Percentiles rank a stretch among this genome's conserved stretches.
Evolutionary conservation across 2,888 invertebrate genomes (phyloP).

Genomic region (Melinaea menophilus): DNA sequence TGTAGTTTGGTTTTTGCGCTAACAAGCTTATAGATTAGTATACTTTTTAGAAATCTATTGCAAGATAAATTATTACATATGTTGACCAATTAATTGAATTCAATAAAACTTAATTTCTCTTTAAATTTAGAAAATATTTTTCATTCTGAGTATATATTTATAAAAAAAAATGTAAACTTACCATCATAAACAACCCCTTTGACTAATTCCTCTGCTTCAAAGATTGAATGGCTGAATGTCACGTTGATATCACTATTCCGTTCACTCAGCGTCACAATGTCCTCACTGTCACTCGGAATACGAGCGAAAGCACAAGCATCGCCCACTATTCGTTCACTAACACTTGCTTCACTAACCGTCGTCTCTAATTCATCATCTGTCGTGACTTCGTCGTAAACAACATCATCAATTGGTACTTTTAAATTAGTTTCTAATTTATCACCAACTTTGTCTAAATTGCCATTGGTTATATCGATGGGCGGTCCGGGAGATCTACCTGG

Average conservation of each 20-base stretch:
- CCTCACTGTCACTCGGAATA: conserved; percentile 64
- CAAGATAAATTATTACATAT: no score
- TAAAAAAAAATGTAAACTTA: conserved; percentile 46
- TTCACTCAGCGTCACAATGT: conserved; percentile 61
- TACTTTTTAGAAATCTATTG: no score
- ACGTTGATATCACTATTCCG: conserved; percentile 70
- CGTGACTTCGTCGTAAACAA: conserved; percentile 52
- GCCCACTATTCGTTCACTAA: conserved; percentile 45
- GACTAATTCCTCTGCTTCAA: conserved; percentile 71
- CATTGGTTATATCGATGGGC: conserved; percentile 45
- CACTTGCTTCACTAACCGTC: conserved; percentile 44
- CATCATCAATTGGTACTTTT: conserved; percentile 37
- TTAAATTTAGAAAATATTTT: no score
- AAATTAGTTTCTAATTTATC: conserved; percentile 34
- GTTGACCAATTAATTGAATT: no score
- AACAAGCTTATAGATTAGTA: no score
- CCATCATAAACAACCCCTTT: conserved; percentile 77
- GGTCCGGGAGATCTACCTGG: conserved; percentile 83
- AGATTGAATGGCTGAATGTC: conserved; percentile 72
- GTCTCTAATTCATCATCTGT: conserved; percentile 44
- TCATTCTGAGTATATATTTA: background rate
- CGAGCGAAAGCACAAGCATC: conserved; percentile 68
- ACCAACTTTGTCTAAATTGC: conserved; percentile 28
- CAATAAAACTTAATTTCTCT: no score
- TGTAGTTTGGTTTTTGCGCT: no score